Percentiles rank a stretch among this genome's conserved stretches.
These are phyloP conservation scores for Drosophila koepferae DNA, from an alignment of 2,888 invertebrate genomes.

Conservation along the genomic window DNA sequence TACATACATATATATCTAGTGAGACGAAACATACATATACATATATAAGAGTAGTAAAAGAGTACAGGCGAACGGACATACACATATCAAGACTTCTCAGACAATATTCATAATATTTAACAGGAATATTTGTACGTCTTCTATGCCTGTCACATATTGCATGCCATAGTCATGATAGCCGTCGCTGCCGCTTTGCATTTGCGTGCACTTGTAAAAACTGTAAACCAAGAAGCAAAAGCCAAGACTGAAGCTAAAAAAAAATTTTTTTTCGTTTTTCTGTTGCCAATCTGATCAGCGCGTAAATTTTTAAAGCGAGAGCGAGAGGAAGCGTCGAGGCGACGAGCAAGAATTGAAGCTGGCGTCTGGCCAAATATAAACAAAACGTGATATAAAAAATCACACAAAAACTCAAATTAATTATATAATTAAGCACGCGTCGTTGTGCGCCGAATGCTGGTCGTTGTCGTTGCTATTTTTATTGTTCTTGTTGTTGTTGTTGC, in stretches of 20 bases:
- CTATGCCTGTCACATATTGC: not conserved
- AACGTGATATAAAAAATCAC: slow-evolving; percentile 63
- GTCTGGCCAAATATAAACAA: slow-evolving; percentile 65
- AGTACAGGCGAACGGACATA: no score
- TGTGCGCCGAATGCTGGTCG: slow-evolving; percentile 19
- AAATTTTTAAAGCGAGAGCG: slow-evolving; percentile 16
- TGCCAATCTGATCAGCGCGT: slow-evolving; percentile 38
- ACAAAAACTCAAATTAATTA: slow-evolving; percentile 68
- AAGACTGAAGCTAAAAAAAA: slow-evolving; percentile 7
- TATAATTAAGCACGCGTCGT: slow-evolving; percentile 75
- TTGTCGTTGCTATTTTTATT: not conserved
- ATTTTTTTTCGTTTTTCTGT: not conserved
- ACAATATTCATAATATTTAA: no score
- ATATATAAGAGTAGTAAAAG: no score
- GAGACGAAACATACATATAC: no score
- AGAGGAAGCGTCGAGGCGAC: not conserved
- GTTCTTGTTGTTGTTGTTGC: slow-evolving; percentile 24
- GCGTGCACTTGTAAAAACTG: slow-evolving; percentile 34
- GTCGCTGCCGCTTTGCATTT: not conserved
- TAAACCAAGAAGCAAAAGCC: slow-evolving; percentile 25
- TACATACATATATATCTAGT: no score
- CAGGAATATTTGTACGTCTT: no score
- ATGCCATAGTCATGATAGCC: not conserved
- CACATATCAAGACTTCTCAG: no score
- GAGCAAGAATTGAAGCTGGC: slow-evolving; percentile 34